These are phyloP conservation scores for Prolemur simus DNA, from an alignment of 2,113 vertebrate genomes.

Conservation along the genomic window DNA sequence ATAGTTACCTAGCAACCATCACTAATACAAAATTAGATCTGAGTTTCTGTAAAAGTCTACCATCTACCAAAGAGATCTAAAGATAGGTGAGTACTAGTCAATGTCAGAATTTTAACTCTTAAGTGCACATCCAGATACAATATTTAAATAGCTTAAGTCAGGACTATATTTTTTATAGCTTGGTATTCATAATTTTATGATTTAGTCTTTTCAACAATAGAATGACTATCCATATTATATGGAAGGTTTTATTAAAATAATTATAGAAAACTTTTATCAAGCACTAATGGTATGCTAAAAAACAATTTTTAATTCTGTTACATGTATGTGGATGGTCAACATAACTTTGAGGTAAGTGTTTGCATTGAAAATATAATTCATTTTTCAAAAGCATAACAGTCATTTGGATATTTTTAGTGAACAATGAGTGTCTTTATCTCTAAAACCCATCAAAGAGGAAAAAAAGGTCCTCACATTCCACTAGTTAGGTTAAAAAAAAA, in stretches of 20 bases:
- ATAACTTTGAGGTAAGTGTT: not conserved
- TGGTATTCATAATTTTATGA: not conserved
- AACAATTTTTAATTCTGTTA: not conserved
- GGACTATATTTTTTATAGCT: not conserved
- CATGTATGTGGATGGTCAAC: not conserved
- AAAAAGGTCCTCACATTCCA: not conserved
- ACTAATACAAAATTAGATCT: constrained; percentile 65
- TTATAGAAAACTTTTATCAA: not conserved
- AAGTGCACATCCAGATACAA: not conserved
- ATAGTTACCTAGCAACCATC: constrained; percentile 74
- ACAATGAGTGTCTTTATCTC: not conserved
- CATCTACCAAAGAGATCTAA: constrained; percentile 33
- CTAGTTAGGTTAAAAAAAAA: not conserved
- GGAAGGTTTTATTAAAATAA: not conserved
- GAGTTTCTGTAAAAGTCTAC: constrained; percentile 55
- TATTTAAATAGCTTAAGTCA: not conserved
- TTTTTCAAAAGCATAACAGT: constrained; percentile 13
- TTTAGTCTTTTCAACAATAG: not conserved
- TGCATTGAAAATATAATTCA: not conserved
- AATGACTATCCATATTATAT: not conserved
- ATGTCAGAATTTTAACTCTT: constrained; percentile 30
- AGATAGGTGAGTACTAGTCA: constrained; percentile 14
- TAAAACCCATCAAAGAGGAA: not conserved
- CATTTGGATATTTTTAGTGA: not conserved
- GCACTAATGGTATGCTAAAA: not conserved